Conservation (phyloP, 2,888 invertebrate species). For the Belgica antarctica region DNA sequence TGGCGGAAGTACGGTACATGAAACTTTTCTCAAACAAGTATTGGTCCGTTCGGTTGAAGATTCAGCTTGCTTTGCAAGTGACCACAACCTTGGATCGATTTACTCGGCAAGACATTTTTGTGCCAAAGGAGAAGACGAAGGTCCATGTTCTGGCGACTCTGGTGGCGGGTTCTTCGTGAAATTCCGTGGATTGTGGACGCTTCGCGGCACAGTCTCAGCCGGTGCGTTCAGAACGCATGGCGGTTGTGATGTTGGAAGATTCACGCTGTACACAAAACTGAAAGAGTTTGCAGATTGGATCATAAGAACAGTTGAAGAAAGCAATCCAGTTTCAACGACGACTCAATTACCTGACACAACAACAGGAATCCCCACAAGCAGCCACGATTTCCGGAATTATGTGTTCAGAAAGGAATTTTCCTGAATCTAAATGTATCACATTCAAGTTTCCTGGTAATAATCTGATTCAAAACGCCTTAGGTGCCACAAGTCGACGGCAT, state of each 20-base stretch:
- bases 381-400: too few species aligned
- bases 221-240: neutral
- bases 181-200: neutral
- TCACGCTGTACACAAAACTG: neutral
- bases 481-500: too few species aligned
- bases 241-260: neutral
- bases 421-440: too few species aligned
- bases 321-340: too few species aligned
- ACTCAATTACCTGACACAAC: too few species aligned
- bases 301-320: neutral
- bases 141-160: neutral
- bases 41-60: neutral
- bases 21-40: neutral
- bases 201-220: neutral
- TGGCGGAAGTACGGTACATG: too few species aligned
- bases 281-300: neutral
- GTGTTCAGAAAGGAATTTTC: too few species aligned
- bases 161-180: neutral
- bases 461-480: too few species aligned
- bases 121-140: neutral
- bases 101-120: neutral
- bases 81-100: neutral
- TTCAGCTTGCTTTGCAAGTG: neutral
- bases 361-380: too few species aligned
- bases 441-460: too few species aligned